Evolutionary conservation across 2,113 vertebrate species (phyloP).

Genomic region (Clarias gariepinus): DNA sequence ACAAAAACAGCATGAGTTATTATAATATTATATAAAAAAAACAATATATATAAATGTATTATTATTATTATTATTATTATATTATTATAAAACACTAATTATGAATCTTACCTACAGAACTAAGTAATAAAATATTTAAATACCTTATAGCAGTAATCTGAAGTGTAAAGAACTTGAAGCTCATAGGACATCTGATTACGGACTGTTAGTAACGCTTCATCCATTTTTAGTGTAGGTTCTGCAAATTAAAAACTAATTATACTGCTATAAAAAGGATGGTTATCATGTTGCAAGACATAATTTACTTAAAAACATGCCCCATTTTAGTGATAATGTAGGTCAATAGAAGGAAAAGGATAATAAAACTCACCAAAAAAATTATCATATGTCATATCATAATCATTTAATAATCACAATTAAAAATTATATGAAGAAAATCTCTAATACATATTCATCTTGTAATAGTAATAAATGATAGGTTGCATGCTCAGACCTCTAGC

Average conservation of each 20-base stretch:
- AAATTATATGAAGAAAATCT: background rate
- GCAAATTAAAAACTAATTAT: conserved; percentile 1
- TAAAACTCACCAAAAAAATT: too few species aligned
- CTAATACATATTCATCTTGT: background rate
- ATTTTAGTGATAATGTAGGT: background rate
- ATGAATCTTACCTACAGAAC: background rate
- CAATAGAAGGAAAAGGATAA: background rate
- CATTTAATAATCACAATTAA: too few species aligned
- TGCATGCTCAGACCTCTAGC: background rate
- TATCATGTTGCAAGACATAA: background rate
- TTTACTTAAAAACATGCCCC: background rate
- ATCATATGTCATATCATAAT: background rate
- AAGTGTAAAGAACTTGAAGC: conserved; percentile 66
- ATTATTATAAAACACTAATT: background rate
- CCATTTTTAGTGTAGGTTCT: conserved; percentile 67
- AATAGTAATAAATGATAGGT: background rate
- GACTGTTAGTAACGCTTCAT: conserved; percentile 71
- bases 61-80: background rate
- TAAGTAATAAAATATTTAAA: background rate
- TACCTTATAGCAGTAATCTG: conserved; percentile 77
- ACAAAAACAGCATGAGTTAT: background rate
- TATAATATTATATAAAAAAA: background rate
- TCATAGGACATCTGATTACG: conserved; percentile 65
- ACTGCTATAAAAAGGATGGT: background rate
- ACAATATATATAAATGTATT: background rate